A percentile compares a stretch with the other conserved stretches of the same genome.
Evolutionary conservation across 1,140 invertebrate genomes (phyloP).

Genomic region (Drosophila malerkotliana): DNA sequence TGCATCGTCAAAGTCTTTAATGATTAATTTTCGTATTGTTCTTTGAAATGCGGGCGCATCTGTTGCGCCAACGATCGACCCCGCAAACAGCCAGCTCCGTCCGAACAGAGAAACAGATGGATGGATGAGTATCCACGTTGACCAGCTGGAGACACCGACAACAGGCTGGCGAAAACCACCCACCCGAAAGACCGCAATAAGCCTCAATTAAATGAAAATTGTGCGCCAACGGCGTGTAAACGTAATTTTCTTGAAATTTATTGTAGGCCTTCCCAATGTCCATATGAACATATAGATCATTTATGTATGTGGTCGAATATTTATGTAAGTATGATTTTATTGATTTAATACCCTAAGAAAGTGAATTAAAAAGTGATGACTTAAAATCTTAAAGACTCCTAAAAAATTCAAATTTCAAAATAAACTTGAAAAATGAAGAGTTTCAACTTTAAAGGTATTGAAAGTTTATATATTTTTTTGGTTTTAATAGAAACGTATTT

Average conservation of each 20-base stretch:
- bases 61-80: conserved; percentile 72
- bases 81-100: conserved; percentile 35
- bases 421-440: too few species aligned
- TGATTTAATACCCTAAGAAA: background rate
- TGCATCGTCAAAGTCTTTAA: conserved; percentile 64
- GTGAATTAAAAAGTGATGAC: background rate
- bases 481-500: too few species aligned
- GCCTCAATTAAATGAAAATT: conserved; percentile 76
- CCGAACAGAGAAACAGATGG: conserved; percentile 1
- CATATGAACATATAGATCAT: conserved; percentile 40
- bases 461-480: too few species aligned
- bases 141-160: conserved; percentile 51
- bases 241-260: conserved; percentile 72
- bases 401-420: too few species aligned
- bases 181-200: conserved; percentile 67
- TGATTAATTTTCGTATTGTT: conserved; percentile 79
- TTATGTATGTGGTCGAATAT: conserved; percentile 16
- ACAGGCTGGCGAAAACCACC: conserved; percentile 51
- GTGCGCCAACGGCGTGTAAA: conserved; percentile 58
- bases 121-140: conserved; percentile 25
- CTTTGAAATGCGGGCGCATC: conserved; percentile 68
- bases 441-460: too few species aligned
- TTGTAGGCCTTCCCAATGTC: conserved; percentile 55
- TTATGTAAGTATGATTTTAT: conserved; percentile 20
- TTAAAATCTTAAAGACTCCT: too few species aligned